Evolutionary conservation across 2,113 vertebrate species (phyloP), one percentile per base, ranked within the genome.

Genomic region (Pholis gunnellus): DNA sequence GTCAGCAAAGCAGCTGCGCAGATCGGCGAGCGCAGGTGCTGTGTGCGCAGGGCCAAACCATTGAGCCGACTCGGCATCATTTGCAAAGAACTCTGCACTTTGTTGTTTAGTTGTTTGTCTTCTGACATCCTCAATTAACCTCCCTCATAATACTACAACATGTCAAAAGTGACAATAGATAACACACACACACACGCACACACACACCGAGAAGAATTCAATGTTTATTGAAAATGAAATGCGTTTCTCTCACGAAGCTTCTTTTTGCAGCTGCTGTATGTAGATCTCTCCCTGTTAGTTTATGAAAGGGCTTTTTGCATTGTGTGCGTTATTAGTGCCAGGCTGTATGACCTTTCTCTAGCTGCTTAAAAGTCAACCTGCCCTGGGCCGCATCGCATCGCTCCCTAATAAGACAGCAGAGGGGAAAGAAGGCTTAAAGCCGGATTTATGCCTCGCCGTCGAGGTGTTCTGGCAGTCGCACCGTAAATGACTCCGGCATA

Each of bases 361-460:
- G 75, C 77, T 82, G 72, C 60, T 85, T 85, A 72, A 85, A 88
- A 87, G 73, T 78, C 82, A 68, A 70, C 81, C 73, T 60, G 77
- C 89, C 79, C 73, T 69, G 76, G 83, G 83, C 89, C 20, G 59
- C 73, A 63, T 78, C 60, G 10, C 85, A 36, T 42, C 36, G 25
- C 52, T 27, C 57, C 75, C 36, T 87, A 82, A 82, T 78, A 82
- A 78, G 83, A 79, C 81, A 78, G 84, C 78, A 59, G 79, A 75
- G 79, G 50, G 61, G 72, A 56, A 75, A 54, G 69, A 36, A 81
- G 81, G 75, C 76, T 83, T 86, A 73, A 73, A 85, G 68, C 68
- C 57, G 48, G 84, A 87, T 89, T 89, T 77, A 81, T 81, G 74
- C 52, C 68, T 76, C 44, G n/a, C 69, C 31, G 40, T 78, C 70